A percentile compares a stretch with the other conserved stretches of the same genome.
phyloP scores from a whole-genome alignment of 2,888 invertebrate genomes.

The Lacanobia oleracea region DNA sequence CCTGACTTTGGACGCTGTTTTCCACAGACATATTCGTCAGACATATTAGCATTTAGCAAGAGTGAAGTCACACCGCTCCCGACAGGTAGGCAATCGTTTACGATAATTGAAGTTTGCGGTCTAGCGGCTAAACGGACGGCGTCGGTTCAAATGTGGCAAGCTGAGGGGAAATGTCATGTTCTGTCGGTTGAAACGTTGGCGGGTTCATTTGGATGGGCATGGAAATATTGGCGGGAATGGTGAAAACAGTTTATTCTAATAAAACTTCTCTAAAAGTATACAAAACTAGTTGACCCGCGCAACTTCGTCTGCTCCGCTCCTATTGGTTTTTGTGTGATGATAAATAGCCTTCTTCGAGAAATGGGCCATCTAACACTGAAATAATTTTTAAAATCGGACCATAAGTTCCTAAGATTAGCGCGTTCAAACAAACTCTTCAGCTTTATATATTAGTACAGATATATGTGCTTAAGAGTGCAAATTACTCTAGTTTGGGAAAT shows the following conservation, averaged over 20 bases:
- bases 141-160: conserved; percentile 10
- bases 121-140: conserved; percentile 46
- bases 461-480: no score
- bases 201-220: not conserved
- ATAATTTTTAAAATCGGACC: no score
- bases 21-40: not conserved
- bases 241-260: not conserved
- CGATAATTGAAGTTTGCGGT: conserved; percentile 68
- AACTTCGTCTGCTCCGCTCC: no score
- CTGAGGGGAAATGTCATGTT: conserved; percentile 1
- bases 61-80: conserved; percentile 11
- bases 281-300: no score
- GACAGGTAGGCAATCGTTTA: conserved; percentile 55
- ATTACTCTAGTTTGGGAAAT: no score
- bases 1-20: not conserved
- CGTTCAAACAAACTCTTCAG: no score
- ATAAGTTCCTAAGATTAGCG: no score
- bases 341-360: no score
- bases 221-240: not conserved
- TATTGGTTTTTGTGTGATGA: no score
- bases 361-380: no score
- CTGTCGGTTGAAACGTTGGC: not conserved
- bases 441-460: no score
- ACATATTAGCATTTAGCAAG: conserved; percentile 16
- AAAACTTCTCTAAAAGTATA: no score